Base-by-base conservation (phyloP, 2,888 invertebrate species). In the Acleris emargana region DNA sequence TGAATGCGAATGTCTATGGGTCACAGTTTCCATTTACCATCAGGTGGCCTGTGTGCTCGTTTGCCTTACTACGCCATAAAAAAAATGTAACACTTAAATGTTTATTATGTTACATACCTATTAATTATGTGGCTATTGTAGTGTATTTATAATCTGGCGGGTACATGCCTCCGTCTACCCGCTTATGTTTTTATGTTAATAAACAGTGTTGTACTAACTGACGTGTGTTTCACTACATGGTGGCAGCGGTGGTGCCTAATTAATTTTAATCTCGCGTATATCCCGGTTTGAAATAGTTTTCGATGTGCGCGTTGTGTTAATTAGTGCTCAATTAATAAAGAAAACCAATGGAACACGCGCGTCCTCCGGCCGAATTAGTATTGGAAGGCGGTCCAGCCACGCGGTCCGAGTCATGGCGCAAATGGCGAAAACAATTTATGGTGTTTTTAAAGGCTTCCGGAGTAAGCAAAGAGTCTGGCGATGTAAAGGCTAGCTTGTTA, bases 371-470 rank as follows among this genome's bases (percentile, higher is more conserved):
- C 9, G 67, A 69, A 60, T 60, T 69, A 60, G 16, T 38, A 25
- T 47, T 69, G 16, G 67, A 69, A 57, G 69, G 67, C 18, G 67
- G 67, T 3, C 69, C 67, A 42, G 61, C 67, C 16, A 42, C 53
- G 52, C 64, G 67, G 16, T 32, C 67, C 9, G 70, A 68, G 17
- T 25, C 68, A 50, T 70, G 70, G 68, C 63, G 62, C 6, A 68
- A 67, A 64, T 71, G 71, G 71, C 64, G 70, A 38, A 64, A 58
- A 32, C 62, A 57, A 25, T 69, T 71, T 38, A 54, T 62, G 11
- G 64, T 68, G 20, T 71, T 71, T 54, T 13, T 71, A n/a, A 71
- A 71, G 25, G 71, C 71, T 0, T 69, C 71, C 11, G 67, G 71
- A 67, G 71, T 71, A 57, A 67, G 63, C 67, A 69, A 69, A 28